Conservation (phyloP, 2,888 invertebrate species). For the Eumacrocentrus americanus region DNA sequence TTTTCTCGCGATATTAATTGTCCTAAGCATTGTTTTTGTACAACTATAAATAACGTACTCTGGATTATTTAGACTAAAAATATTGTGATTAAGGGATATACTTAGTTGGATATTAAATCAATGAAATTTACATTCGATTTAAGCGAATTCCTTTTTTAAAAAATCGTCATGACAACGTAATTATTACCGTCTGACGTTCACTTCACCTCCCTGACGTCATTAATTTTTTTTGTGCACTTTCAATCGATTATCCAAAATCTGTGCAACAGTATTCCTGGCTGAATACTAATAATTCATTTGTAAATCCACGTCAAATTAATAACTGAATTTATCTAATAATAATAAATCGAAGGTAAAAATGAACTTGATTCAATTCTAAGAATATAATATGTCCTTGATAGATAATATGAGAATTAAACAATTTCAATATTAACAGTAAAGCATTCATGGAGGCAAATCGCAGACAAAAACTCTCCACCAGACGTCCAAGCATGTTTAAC, state of each 20-base stretch:
- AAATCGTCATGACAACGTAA: not conserved
- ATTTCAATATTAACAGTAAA: conserved; percentile 11
- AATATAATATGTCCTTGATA: not conserved
- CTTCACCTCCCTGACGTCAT: not conserved
- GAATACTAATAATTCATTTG: not conserved
- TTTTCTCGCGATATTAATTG: no score
- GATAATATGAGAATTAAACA: not conserved
- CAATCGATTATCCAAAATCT: conserved; percentile 17
- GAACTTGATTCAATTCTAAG: not conserved
- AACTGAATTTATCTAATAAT: not conserved
- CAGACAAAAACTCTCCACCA: conserved; percentile 5
- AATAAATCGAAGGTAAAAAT: conserved; percentile 17
- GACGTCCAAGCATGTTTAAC: not conserved
- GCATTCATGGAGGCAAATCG: conserved; percentile 9
- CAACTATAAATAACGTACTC: no score
- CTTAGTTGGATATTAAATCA: not conserved
- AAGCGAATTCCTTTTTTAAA: not conserved
- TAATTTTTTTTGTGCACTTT: not conserved
- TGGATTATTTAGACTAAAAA: no score
- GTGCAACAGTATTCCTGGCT: not conserved
- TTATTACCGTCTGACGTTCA: not conserved
- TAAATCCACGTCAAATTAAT: not conserved
- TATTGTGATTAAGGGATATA: no score
- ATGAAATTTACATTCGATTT: not conserved
- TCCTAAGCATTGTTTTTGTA: no score